Evolutionary conservation across 2,888 invertebrate species (phyloP), one percentile per base, ranked within the genome.

Genomic region (Epistrophe eligans): DNA sequence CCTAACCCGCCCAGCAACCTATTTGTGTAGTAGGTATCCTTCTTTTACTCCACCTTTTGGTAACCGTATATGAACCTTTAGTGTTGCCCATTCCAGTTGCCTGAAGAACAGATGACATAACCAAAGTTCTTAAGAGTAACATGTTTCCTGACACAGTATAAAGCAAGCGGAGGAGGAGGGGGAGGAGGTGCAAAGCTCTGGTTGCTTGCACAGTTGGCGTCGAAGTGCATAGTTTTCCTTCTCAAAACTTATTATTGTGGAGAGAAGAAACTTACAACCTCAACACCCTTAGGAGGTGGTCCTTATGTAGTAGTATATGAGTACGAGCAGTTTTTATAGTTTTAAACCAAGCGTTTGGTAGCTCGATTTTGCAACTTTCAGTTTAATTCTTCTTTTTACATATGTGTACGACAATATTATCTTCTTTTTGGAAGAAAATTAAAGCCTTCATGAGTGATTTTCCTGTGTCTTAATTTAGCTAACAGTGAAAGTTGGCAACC

Each of bases 161-260:
- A 45, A 67, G 15, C 15, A 38, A 4, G 48, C n/a, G 11, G 1
- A 32, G 62, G 57, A 55, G 76, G 45, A 60, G 64, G 50, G 0
- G 6, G 57, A 48, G 76, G 50, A 77, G 74, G 52, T 10, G 28
- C 62, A 82, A 83, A 15, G 83, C 74, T 87, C 64, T 71, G 74
- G 79, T 83, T 67, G 82, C 64, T 83, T 79, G 58, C 83, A 74
- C 85, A 83, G 70, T 87, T 82, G 82, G 82, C 82, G 77, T 85
- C 82, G 85, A 82, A 82, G 82, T 77, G 82, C 73, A 85, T 85
- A 85, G 82, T 87, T 83, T 79, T 79, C 66, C 64, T 52, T 71
- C 17, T 77, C 64, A 62, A 83, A 87, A 83, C 77, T 83, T 82
- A 79, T 87, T 70, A 60, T 55, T 84, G 71, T 32, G 43, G 40